Evolutionary conservation across 2,797 vertebrate species (phyloP).

Genomic region (Holocentrus rufus): DNA sequence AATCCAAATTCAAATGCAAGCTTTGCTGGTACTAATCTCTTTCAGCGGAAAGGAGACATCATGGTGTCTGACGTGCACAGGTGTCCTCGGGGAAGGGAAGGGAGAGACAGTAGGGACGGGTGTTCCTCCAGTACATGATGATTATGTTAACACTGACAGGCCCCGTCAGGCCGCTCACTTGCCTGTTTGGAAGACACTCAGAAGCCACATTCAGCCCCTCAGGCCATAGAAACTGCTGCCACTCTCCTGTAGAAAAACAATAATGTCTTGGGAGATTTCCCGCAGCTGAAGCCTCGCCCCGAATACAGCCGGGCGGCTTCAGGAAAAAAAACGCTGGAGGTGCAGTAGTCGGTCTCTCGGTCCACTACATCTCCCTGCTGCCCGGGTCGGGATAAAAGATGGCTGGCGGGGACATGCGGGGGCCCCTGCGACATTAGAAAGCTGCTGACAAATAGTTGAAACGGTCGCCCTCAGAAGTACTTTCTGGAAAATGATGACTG

Average conservation of each 20-base stretch:
- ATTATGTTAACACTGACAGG: constrained; percentile 36
- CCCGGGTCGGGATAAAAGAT: not conserved
- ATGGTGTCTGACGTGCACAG: not conserved
- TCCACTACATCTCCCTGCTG: not conserved
- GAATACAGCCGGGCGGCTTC: not conserved
- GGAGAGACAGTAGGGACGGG: constrained; percentile 11
- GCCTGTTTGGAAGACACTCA: constrained; percentile 32
- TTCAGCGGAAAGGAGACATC: not conserved
- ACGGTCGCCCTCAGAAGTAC: not conserved
- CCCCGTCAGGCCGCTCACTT: constrained; percentile 23
- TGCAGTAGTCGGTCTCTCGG: not conserved
- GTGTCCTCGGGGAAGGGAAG: constrained; percentile 30
- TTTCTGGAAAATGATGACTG: constrained; percentile 26
- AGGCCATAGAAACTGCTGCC: constrained; percentile 13
- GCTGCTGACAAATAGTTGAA: constrained; percentile 23
- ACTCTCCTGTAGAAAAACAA: constrained; percentile 18
- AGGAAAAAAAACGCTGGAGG: not conserved
- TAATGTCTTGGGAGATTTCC: constrained; percentile 3
- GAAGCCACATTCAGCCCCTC: constrained; percentile 23
- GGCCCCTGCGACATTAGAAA: constrained; percentile 1
- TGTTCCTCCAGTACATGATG: constrained; percentile 11
- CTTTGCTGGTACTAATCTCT: not conserved
- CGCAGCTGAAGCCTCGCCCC: not conserved
- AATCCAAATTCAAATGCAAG: no score
- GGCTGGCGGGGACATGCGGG: not conserved